phyloP scores from a whole-genome alignment of 64 coral and sea anemone genomes.

The Trachythela sp. region DNA sequence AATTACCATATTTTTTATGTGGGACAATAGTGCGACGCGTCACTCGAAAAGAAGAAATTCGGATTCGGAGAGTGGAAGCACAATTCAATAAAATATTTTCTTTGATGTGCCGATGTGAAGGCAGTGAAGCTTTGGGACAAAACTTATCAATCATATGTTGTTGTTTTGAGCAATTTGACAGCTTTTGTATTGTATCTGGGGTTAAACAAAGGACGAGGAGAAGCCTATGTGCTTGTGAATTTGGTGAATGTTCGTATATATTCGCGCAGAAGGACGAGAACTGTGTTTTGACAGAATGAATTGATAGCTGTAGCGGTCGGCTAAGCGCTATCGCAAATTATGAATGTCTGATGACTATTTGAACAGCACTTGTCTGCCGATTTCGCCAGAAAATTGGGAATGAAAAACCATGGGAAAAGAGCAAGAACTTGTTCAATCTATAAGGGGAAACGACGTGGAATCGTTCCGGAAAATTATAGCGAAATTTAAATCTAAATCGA shows the following conservation, averaged over 20 bases:
- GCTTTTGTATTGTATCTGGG: neutral
- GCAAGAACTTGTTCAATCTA: conserved; percentile 5
- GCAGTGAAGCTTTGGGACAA: neutral
- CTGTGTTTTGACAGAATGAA: neutral
- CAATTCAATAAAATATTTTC: neutral
- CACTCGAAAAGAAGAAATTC: too few relatives aligned
- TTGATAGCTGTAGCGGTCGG: neutral
- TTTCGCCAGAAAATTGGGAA: neutral
- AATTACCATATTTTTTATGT: too few relatives aligned
- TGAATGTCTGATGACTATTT: conserved; percentile 13
- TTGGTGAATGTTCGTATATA: neutral
- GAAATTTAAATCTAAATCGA: neutral
- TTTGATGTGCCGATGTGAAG: neutral
- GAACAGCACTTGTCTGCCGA: neutral
- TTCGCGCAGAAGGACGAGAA: neutral
- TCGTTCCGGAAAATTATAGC: neutral
- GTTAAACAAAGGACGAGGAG: neutral
- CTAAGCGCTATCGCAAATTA: neutral
- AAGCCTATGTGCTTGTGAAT: neutral
- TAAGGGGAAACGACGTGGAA: neutral
- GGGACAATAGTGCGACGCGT: too few relatives aligned
- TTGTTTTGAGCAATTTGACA: neutral
- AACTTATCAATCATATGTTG: neutral
- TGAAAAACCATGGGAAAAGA: conserved; percentile 1
- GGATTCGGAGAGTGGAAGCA: neutral